A percentile compares a stretch with the other conserved stretches of the same genome.
Evolutionary conservation across 2,113 vertebrate genomes (phyloP).

Genomic region (Grammomys surdaster): DNA sequence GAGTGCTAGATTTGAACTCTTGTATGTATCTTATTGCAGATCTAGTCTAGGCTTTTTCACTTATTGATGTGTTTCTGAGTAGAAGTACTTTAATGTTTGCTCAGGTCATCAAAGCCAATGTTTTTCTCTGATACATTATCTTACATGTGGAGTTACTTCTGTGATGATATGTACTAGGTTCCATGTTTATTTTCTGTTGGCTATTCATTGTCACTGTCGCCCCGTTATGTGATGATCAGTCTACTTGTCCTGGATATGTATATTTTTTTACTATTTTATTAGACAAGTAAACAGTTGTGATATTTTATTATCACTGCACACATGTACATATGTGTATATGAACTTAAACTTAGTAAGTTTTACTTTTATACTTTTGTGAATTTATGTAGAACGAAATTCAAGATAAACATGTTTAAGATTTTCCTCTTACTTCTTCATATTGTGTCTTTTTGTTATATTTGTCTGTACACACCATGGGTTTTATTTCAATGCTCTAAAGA

Average conservation of each 20-base stretch:
- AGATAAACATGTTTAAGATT: background rate
- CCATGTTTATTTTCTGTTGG: background rate
- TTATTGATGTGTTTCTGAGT: background rate
- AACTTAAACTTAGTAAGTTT: background rate
- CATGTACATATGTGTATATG: background rate
- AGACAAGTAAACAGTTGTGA: background rate
- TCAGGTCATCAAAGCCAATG: background rate
- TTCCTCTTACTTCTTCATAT: background rate
- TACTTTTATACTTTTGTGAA: background rate
- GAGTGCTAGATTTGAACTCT: background rate
- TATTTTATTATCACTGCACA: background rate
- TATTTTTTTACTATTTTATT: background rate
- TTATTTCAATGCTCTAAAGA: background rate
- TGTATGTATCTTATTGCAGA: background rate
- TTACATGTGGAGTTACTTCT: conserved; percentile 20
- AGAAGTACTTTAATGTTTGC: background rate
- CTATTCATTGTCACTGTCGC: background rate
- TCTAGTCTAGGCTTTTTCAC: background rate
- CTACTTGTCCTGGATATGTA: background rate
- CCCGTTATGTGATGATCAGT: background rate
- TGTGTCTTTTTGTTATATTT: background rate
- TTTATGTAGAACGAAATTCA: conserved; percentile 13
- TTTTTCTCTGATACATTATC: background rate
- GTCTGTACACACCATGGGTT: background rate
- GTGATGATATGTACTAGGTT: background rate